phyloP scores from a whole-genome alignment of 2,888 invertebrate species.

The Oeneis ivallda region DNA sequence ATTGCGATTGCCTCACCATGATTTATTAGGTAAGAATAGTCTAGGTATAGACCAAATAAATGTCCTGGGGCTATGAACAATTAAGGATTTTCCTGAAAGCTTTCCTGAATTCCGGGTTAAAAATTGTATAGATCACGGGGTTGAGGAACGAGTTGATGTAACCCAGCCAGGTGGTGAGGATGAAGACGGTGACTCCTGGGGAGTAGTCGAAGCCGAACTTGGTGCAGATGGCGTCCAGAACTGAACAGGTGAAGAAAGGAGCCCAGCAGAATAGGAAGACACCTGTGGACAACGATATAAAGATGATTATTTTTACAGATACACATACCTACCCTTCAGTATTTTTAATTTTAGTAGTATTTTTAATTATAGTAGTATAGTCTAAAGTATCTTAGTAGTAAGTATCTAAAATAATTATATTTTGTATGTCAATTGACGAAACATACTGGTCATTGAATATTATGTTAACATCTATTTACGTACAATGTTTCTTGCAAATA shows the following conservation, averaged over 20 bases:
- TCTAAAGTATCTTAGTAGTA: too few species aligned
- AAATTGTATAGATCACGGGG: slow-evolving; percentile 96
- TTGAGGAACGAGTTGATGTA: slow-evolving; percentile 98
- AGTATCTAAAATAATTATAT: too few species aligned
- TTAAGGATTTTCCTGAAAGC: slow-evolving; percentile 97
- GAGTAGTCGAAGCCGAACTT: slow-evolving; percentile 90
- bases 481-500: too few species aligned
- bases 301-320: neutral
- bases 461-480: too few species aligned
- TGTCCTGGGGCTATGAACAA: slow-evolving; percentile 78
- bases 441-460: too few species aligned
- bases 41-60: slow-evolving; percentile 59
- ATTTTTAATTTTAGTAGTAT: too few species aligned
- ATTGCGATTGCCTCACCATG: too few species aligned
- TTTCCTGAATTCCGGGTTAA: slow-evolving; percentile 98
- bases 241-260: slow-evolving; percentile 99
- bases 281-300: slow-evolving; percentile 81
- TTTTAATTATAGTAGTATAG: too few species aligned
- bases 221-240: slow-evolving; percentile 97
- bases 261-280: slow-evolving; percentile 99
- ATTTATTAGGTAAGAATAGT: neutral
- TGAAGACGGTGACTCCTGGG: slow-evolving; percentile 94
- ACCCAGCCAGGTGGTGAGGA: slow-evolving; percentile 98
- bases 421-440: too few species aligned
- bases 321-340: neutral